Percentiles rank a stretch among this genome's conserved stretches.
Evolutionary conservation across 2,888 invertebrate genomes (phyloP).

Genomic region (Ophion ellenae): DNA sequence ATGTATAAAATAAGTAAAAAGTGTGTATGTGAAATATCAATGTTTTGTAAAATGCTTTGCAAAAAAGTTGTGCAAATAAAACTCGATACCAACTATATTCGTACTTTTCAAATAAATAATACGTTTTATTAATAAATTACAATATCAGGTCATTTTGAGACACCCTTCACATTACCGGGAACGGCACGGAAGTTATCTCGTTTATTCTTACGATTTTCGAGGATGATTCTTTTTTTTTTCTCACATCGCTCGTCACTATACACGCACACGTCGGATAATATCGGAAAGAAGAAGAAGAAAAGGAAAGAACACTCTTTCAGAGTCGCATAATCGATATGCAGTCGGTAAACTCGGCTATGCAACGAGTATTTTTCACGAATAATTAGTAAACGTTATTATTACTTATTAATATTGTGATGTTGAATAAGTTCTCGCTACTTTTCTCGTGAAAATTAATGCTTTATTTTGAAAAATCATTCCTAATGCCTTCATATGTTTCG

Average conservation of each 20-base stretch:
- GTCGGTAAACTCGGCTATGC: slow-evolving; percentile 38
- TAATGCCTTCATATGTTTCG: too few species aligned
- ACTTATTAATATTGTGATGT: background rate
- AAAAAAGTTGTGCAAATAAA: too few species aligned
- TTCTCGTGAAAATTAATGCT: too few species aligned
- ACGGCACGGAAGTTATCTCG: slow-evolving; percentile 19
- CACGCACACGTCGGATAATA: slow-evolving; percentile 1
- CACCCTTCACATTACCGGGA: slow-evolving; percentile 15
- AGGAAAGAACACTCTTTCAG: slow-evolving; percentile 51
- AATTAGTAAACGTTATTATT: slow-evolving; percentile 18
- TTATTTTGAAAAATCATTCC: too few species aligned
- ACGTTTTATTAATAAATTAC: too few species aligned
- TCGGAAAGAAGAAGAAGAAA: slow-evolving; percentile 3
- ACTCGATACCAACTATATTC: too few species aligned
- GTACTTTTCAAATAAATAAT: too few species aligned
- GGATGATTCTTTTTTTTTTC: background rate
- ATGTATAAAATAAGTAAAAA: too few species aligned
- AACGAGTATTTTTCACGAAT: slow-evolving; percentile 11
- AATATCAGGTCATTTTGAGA: too few species aligned
- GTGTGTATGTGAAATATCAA: too few species aligned
- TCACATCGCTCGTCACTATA: slow-evolving; percentile 26
- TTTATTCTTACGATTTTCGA: slow-evolving; percentile 3
- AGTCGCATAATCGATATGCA: slow-evolving; percentile 64
- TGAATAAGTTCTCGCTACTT: too few species aligned
- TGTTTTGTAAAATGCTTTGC: too few species aligned